Evolutionary conservation across 2,113 vertebrate genomes (phyloP).

Genomic region (human): DNA sequence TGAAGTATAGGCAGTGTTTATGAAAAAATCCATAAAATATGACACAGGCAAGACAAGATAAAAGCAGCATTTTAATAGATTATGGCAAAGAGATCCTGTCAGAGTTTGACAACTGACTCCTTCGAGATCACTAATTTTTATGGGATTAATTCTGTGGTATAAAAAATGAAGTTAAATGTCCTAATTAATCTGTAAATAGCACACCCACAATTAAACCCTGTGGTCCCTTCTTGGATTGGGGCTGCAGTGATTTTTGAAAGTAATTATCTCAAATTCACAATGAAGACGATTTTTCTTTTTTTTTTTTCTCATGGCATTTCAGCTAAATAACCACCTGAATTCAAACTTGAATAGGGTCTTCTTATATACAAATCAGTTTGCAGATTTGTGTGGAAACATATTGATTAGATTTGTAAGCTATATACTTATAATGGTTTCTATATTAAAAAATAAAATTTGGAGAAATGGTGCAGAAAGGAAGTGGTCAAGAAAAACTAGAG

Average conservation of each 20-base stretch:
- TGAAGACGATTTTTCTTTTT: constrained; percentile 68
- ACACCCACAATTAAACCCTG: constrained; percentile 87
- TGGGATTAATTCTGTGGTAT: constrained; percentile 95
- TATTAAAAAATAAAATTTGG: constrained; percentile 53
- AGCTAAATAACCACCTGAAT: constrained; percentile 77
- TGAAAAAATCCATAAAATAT: constrained; percentile 99
- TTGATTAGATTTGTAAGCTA: neutral
- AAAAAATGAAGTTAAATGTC: constrained; percentile 95
- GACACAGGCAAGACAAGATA: constrained; percentile 96
- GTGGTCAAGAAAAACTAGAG: neutral
- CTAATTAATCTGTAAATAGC: constrained; percentile 96
- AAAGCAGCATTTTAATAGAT: constrained; percentile 98
- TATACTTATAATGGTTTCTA: neutral
- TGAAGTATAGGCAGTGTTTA: constrained; percentile 99
- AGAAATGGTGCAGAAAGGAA: neutral
- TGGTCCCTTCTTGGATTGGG: constrained; percentile 82
- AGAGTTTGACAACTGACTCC: constrained; percentile 95
- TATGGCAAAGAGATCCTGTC: constrained; percentile 93
- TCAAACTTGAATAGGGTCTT: constrained; percentile 55
- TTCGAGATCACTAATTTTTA: constrained; percentile 95
- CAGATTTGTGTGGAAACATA: neutral
- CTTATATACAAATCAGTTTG: neutral
- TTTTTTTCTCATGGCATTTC: constrained; percentile 69
- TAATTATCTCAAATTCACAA: constrained; percentile 89
- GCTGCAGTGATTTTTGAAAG: constrained; percentile 84